Evolutionary conservation across 2,888 invertebrate species (phyloP), one percentile per base, ranked within the genome.

Genomic region (Eupithecia pulchellata): DNA sequence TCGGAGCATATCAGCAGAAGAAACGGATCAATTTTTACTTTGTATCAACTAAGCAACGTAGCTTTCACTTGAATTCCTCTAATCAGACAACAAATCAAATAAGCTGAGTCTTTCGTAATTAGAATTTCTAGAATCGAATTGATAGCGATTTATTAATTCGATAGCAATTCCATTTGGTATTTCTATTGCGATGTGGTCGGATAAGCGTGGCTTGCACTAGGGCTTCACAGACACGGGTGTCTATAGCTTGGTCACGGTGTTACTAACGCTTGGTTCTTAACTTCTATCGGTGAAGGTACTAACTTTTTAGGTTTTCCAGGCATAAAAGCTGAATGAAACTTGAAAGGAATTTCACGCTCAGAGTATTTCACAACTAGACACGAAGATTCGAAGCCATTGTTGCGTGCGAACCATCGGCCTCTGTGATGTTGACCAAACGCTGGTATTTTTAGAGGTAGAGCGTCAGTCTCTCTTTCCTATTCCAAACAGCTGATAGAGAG

Each of bases 121-220:
- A 92, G 87, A 91, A 91, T 90, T 88, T 86, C 86, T 82, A 81
- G 84, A 85, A 85, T 87, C 86, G 89, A 89, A 86, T 89, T 86
- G 88, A 88, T 89, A 86, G 88, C 87, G 89, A 90, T 90, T 89
- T 86, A 52, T 52, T 25, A 88, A 88, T 88, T 90, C 83, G 91
- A 91, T 91, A 90, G 87, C 83, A 87, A 90, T 89, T 90, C 88
- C 84, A 85, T 88, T 89, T 83, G 82, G 80, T 82, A 83, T 85
- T 88, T 86, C 84, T 83, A 84, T 80, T 84, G 86, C 83, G 88
- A 89, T 89, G 89, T 91, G 92, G 84, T 92, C 92, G 91, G 93
- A 92, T 93, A 93, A 92, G 89, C 88, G 92, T 83, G 84, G 83
- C 80, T 88, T 86, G 91, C 92, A 92, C 92, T 80, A 84, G 88